phyloP scores from a whole-genome alignment of 2,113 vertebrate species.

The Pristiophorus japonicus region DNA sequence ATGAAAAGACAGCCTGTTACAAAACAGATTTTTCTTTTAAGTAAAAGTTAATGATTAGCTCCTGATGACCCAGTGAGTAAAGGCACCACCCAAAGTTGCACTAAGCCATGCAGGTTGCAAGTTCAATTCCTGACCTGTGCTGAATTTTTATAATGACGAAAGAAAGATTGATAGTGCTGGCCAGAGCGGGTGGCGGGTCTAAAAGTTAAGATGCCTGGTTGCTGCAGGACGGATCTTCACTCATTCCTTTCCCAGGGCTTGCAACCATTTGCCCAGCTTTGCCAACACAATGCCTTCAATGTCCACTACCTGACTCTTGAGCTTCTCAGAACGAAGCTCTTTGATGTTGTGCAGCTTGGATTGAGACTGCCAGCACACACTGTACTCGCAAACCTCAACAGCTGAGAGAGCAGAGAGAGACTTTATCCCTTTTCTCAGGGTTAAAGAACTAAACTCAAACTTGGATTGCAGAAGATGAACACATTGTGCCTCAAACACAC shows the following conservation, averaged over 20 bases:
- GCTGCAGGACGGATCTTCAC: neutral
- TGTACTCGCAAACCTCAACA: slow-evolving; percentile 32
- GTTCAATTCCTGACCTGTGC: slow-evolving; percentile 22
- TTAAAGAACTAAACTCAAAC: slow-evolving; percentile 29
- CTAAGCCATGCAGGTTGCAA: neutral
- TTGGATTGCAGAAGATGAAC: slow-evolving; percentile 33
- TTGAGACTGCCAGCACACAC: slow-evolving; percentile 32
- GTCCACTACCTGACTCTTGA: neutral
- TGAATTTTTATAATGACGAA: neutral
- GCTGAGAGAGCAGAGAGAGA: slow-evolving; percentile 35
- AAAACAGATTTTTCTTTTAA: neutral
- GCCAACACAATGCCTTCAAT: neutral
- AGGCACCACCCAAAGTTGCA: slow-evolving; percentile 17
- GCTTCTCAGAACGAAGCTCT: slow-evolving; percentile 10
- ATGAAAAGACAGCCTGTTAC: neutral
- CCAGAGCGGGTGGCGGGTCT: neutral
- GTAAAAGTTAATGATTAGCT: neutral
- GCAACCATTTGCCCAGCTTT: neutral
- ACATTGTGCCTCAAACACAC: slow-evolving; percentile 22
- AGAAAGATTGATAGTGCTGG: too few relatives aligned
- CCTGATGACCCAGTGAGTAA: slow-evolving; percentile 20
- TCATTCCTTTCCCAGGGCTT: neutral
- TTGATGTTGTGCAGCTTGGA: slow-evolving; percentile 23
- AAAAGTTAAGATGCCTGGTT: neutral
- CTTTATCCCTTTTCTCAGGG: slow-evolving; percentile 10